Percentiles rank a stretch among this genome's conserved stretches.
These are phyloP conservation scores for Coptodon rendalli DNA, from an alignment of 2,113 vertebrate species.

Conservation along the genomic window DNA sequence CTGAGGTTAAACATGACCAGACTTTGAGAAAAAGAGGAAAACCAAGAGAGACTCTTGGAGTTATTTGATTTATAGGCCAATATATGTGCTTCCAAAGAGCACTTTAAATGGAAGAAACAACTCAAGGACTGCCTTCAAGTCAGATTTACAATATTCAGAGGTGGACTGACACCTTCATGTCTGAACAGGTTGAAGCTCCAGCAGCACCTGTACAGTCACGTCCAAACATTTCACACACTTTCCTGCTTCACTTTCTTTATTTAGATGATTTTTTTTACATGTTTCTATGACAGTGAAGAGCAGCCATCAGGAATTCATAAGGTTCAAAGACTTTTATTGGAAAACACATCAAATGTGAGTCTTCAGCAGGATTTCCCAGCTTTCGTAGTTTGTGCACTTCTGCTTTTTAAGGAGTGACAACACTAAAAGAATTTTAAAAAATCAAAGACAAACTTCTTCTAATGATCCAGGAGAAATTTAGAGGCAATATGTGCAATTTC, in stretches of 20 bases:
- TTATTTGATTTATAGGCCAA: neutral
- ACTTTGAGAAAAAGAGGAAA: neutral
- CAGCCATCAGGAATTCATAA: neutral
- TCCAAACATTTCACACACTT: neutral
- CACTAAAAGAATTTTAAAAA: neutral
- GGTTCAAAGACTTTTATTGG: neutral
- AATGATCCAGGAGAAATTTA: neutral
- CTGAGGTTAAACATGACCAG: neutral
- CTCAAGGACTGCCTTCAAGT: neutral
- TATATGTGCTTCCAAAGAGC: neutral
- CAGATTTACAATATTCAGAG: neutral
- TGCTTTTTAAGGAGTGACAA: neutral
- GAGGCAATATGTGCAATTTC: neutral
- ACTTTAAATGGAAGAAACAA: neutral
- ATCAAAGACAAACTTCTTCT: neutral
- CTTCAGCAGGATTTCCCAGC: too few species aligned
- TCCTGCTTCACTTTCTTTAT: neutral
- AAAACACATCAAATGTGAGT: neutral
- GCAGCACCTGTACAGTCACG: neutral
- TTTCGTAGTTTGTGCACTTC: neutral
- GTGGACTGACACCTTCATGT: neutral
- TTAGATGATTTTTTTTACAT: neutral
- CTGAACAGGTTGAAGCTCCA: neutral
- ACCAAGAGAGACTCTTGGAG: neutral
- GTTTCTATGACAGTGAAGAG: neutral